Conservation (phyloP, 2,113 vertebrate species). For the Eulemur rufifrons region DNA sequence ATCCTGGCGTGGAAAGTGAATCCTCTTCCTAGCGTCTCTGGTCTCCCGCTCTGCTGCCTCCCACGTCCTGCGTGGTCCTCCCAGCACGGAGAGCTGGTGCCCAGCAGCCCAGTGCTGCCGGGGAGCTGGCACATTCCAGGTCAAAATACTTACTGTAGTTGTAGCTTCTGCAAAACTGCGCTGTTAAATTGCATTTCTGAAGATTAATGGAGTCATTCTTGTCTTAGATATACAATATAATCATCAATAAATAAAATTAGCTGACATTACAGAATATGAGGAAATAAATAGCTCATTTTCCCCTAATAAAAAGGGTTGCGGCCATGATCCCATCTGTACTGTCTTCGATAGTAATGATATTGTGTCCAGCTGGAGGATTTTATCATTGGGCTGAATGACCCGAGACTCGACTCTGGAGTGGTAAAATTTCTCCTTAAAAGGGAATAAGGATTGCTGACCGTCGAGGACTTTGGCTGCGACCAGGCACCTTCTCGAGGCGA, state of each 20-base stretch:
- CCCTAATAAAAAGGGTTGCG: neutral
- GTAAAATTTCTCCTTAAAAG: neutral
- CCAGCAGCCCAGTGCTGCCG: neutral
- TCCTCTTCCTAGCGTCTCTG: neutral
- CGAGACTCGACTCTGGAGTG: fast-evolving
- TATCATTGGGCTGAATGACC: neutral
- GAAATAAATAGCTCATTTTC: constrained; percentile 14
- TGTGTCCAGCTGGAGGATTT: neutral
- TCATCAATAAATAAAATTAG: constrained; percentile 15
- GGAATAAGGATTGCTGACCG: neutral
- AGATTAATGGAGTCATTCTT: neutral
- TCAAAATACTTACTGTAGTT: neutral
- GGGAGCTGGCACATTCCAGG: neutral
- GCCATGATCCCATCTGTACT: neutral
- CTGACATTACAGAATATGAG: neutral
- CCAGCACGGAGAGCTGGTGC: neutral
- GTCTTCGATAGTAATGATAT: neutral
- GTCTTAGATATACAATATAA: neutral
- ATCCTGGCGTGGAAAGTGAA: neutral
- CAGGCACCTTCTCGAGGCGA: neutral
- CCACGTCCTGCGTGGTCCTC: neutral
- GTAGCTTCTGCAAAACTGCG: neutral
- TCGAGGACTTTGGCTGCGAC: no score
- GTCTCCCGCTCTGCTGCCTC: neutral
- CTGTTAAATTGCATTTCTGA: neutral